A percentile compares a stretch with the other conserved stretches of the same genome.
Conservation (phyloP, 1,140 invertebrate species). For the Macrobrachium rosenbergii region DNA sequence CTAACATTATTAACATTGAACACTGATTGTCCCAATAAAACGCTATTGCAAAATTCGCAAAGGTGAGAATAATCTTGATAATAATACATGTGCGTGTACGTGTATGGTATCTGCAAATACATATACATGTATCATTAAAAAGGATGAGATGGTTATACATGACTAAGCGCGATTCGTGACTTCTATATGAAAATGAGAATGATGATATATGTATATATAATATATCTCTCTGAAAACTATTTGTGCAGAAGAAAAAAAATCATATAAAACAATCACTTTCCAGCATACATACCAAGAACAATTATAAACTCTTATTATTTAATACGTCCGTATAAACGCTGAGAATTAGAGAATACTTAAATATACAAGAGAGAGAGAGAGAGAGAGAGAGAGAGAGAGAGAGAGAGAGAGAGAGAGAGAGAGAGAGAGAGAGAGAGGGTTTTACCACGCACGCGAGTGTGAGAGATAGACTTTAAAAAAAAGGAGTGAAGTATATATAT, state of each 20-base stretch:
- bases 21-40: slow-evolving; percentile 33
- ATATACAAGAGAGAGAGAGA: not conserved
- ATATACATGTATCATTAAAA: slow-evolving; percentile 14
- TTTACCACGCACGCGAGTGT: not conserved
- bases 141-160: no score
- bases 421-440: not conserved
- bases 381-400: slow-evolving; percentile 22
- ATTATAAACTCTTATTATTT: slow-evolving; percentile 53
- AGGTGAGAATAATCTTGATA: slow-evolving; percentile 29
- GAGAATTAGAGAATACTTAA: slow-evolving; percentile 47
- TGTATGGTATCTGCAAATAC: slow-evolving; percentile 24
- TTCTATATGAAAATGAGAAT: no score
- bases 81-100: slow-evolving; percentile 29
- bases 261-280: not conserved
- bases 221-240: no score
- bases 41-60: slow-evolving; percentile 28
- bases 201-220: no score
- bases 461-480: not conserved
- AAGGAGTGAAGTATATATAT: slow-evolving; percentile 7
- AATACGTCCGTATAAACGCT: slow-evolving; percentile 12
- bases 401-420: slow-evolving; percentile 17
- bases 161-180: no score
- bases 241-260: no score
- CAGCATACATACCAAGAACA: slow-evolving; percentile 1
- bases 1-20: slow-evolving; percentile 40